Evolutionary conservation across 2,888 invertebrate genomes (phyloP).

Genomic region (Kryphioiulus occultus): DNA sequence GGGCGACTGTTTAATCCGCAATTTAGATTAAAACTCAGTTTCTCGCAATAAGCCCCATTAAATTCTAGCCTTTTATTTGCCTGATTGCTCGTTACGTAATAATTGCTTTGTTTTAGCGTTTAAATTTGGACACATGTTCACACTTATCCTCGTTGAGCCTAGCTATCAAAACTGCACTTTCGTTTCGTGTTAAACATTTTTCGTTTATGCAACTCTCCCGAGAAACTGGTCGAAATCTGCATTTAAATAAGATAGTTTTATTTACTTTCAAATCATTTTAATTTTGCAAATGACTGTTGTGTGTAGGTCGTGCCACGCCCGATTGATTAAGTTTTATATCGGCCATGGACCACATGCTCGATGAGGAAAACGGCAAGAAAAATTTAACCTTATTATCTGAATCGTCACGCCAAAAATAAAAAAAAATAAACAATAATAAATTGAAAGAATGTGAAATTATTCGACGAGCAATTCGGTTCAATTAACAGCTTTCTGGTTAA

Average conservation of each 20-base stretch:
- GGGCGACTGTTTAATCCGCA: neutral
- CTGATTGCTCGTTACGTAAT: neutral
- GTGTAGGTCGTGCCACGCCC: neutral
- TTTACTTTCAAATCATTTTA: neutral
- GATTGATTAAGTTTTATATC: neutral
- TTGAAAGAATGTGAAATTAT: neutral
- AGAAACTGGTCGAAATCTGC: neutral
- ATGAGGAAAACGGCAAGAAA: neutral
- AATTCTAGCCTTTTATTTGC: neutral
- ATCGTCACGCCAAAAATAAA: too few relatives aligned
- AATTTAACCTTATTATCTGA: neutral
- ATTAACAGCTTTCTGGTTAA: neutral
- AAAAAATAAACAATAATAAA: neutral
- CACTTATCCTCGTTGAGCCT: neutral
- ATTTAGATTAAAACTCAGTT: neutral
- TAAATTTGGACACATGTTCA: neutral
- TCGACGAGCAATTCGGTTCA: constrained; percentile 1
- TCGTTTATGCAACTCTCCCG: neutral
- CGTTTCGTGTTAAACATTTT: neutral
- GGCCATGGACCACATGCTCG: neutral
- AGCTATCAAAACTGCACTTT: neutral
- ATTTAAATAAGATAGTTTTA: neutral
- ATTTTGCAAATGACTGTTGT: neutral
- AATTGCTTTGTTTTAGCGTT: neutral
- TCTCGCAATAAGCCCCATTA: neutral